phyloP scores from a whole-genome alignment of 92 coral and sea anemone species.

The Zoanthus sansibaricus region DNA sequence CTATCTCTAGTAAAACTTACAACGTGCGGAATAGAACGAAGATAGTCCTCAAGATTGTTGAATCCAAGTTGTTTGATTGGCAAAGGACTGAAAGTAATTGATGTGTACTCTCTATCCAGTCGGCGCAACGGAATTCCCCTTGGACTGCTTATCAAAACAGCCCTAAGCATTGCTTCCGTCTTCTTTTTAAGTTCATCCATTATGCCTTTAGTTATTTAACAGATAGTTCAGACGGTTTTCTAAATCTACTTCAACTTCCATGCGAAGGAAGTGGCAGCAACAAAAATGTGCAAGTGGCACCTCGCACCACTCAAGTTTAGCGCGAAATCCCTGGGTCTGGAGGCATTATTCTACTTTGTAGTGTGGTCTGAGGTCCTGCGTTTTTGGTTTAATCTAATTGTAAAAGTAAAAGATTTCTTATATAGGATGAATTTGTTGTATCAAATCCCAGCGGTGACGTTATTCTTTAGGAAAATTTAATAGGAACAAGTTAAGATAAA shows the following conservation, averaged over 20 bases:
- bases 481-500: neutral
- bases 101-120: slow-evolving; percentile 78
- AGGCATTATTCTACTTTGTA: neutral
- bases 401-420: neutral
- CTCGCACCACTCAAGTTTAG: slow-evolving; percentile 39
- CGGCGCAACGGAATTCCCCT: slow-evolving; percentile 82
- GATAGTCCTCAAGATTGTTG: slow-evolving; percentile 70
- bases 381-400: neutral
- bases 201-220: neutral
- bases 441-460: neutral
- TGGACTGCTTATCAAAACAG: slow-evolving; percentile 96
- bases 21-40: slow-evolving; percentile 86
- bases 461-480: neutral
- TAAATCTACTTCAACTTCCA: neutral
- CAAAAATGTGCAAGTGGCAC: neutral
- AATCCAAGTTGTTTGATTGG: slow-evolving; percentile 82
- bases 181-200: slow-evolving; percentile 78
- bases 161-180: slow-evolving; percentile 88
- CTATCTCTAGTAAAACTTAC: slow-evolving; percentile 72
- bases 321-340: slow-evolving; percentile 48
- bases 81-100: slow-evolving; percentile 71
- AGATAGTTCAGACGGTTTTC: too few relatives aligned
- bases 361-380: neutral
- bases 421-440: neutral
- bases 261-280: neutral